phyloP scores from a whole-genome alignment of 2,113 vertebrate genomes.

The Tupaia chinensis region DNA sequence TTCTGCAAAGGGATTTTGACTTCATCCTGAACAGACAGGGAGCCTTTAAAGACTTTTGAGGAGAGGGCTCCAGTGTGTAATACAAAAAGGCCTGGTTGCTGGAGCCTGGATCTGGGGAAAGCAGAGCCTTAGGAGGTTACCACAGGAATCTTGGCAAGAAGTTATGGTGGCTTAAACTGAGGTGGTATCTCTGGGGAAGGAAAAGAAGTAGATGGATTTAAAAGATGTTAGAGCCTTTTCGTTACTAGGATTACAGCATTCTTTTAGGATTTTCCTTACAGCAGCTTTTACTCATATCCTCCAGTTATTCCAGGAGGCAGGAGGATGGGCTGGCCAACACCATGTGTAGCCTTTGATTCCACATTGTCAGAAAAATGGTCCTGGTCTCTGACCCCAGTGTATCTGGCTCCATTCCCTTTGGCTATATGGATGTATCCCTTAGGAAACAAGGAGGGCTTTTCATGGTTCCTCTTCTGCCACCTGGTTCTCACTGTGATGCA shows the following conservation, averaged over 20 bases:
- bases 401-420: not conserved
- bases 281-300: not conserved
- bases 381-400: not conserved
- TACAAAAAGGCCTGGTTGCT: not conserved
- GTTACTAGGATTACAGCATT: not conserved
- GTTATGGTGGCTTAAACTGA: not conserved
- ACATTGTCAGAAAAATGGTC: not conserved
- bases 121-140: not conserved
- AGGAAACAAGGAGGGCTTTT: slow-evolving; percentile 1
- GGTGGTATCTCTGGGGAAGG: not conserved
- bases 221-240: not conserved
- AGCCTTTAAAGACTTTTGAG: not conserved
- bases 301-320: not conserved
- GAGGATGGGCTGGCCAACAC: not conserved
- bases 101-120: not conserved
- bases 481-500: not conserved
- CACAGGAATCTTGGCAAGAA: not conserved
- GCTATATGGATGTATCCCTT: not conserved
- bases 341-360: not conserved
- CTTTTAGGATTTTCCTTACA: not conserved
- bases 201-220: not conserved
- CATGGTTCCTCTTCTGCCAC: not conserved
- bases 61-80: not conserved
- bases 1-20: not conserved
- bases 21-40: not conserved